A percentile compares a stretch with the other conserved stretches of the same genome.
These are phyloP conservation scores for Panagrolaimus sp. DNA, from an alignment of 1,140 invertebrate genomes.

Conservation along the genomic window DNA sequence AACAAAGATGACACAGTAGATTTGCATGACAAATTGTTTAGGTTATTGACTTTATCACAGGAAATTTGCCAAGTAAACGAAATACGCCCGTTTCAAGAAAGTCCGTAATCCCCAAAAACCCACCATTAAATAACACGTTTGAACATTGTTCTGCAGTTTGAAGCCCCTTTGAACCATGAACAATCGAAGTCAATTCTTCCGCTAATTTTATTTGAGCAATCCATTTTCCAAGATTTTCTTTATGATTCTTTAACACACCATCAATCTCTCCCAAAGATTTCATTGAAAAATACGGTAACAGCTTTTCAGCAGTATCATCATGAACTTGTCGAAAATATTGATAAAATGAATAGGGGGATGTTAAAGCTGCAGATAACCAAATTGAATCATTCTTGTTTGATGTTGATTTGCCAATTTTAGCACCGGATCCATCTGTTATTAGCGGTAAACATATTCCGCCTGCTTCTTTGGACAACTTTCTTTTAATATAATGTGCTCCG, in stretches of 20 bases:
- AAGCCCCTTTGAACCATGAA: too few relatives aligned
- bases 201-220: slow-evolving; percentile 49
- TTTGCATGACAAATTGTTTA: too few relatives aligned
- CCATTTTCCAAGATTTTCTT: too few relatives aligned
- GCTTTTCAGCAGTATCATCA: slow-evolving; percentile 41
- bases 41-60: too few relatives aligned
- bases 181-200: slow-evolving; percentile 47
- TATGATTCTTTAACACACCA: slow-evolving; percentile 29
- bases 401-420: slow-evolving; percentile 87
- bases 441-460: slow-evolving; percentile 68
- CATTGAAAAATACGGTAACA: slow-evolving; percentile 41
- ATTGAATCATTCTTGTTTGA: slow-evolving; percentile 62
- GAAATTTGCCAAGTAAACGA: too few relatives aligned
- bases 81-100: too few relatives aligned
- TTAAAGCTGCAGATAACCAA: slow-evolving; percentile 75
- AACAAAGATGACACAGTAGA: too few relatives aligned
- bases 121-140: too few relatives aligned
- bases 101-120: too few relatives aligned
- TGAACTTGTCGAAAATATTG: slow-evolving; percentile 64
- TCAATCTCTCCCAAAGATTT: slow-evolving; percentile 30
- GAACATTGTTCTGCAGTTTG: too few relatives aligned
- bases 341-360: slow-evolving; percentile 82
- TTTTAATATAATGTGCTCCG: slow-evolving; percentile 76
- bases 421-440: slow-evolving; percentile 77
- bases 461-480: slow-evolving; percentile 25